These are phyloP conservation scores for Haliclona indistincta DNA, from an alignment of 37 sponge, comb jelly and placozoan species.

Conservation along the genomic window DNA sequence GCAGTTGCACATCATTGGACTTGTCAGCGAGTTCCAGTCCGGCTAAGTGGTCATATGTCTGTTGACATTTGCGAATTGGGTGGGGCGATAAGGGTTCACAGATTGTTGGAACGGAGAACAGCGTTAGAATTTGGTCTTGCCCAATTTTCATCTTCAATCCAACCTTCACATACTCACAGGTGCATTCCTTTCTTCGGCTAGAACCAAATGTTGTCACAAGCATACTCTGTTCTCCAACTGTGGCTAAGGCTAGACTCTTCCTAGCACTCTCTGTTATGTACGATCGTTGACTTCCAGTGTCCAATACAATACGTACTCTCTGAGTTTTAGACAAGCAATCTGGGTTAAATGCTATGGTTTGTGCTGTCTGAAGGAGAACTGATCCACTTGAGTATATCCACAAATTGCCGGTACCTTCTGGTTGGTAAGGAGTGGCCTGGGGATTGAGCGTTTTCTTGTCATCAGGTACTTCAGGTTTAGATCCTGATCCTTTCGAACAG, in stretches of 20 bases:
- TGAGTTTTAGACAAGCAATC: background rate
- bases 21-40: conserved; percentile 23
- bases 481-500: conserved; percentile 34
- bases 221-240: conserved; percentile 8
- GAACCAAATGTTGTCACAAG: conserved; percentile 27
- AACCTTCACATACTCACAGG: conserved; percentile 14
- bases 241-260: background rate
- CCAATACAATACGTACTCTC: conserved; percentile 17
- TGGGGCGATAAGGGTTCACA: conserved; percentile 28
- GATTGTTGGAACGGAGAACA: conserved; percentile 27
- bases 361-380: conserved; percentile 28
- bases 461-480: background rate
- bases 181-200: background rate
- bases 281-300: conserved; percentile 29
- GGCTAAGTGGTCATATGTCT: conserved; percentile 13
- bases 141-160: conserved; percentile 9
- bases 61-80: background rate
- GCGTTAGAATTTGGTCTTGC: background rate
- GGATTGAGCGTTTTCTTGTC: conserved; percentile 1
- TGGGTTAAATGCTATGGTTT: conserved; percentile 23
- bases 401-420: background rate
- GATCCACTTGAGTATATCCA: background rate
- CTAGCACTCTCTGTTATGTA: conserved; percentile 21
- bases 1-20: background rate
- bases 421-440: conserved; percentile 3